These are phyloP conservation scores for Eutrigla gurnardus DNA, from an alignment of 2,797 vertebrate species.

Conservation along the genomic window DNA sequence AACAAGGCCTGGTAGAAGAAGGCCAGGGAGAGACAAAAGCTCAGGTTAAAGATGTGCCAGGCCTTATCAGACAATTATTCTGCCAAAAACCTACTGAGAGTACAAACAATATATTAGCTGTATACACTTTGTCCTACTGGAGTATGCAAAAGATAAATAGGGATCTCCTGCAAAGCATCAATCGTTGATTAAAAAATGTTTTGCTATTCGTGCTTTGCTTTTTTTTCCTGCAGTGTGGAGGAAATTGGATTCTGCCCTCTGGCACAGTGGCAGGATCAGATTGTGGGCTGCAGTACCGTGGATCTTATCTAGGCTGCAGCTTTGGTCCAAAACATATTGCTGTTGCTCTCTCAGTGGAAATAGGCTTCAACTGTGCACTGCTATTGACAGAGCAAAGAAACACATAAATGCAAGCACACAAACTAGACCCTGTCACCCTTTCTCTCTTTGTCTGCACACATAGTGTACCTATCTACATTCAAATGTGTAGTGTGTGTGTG, in stretches of 20 bases:
- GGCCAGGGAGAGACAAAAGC: constrained; percentile 72
- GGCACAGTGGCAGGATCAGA: constrained; percentile 74
- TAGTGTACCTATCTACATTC: neutral
- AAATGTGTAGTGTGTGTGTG: constrained; percentile 9
- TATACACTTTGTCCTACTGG: constrained; percentile 30
- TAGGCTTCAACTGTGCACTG: constrained; percentile 54
- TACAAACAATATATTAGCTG: constrained; percentile 50
- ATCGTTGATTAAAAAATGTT: constrained; percentile 68
- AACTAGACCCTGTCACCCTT: neutral
- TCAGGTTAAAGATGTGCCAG: constrained; percentile 66
- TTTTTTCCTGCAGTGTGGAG: constrained; percentile 42
- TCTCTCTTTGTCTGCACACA: constrained; percentile 19
- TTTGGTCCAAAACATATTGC: constrained; percentile 76
- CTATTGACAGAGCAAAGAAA: constrained; percentile 60
- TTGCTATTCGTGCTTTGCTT: constrained; percentile 59
- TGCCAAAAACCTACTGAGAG: constrained; percentile 46
- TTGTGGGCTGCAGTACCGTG: constrained; percentile 65
- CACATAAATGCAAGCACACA: constrained; percentile 23
- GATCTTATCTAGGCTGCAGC: constrained; percentile 76
- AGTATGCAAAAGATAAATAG: constrained; percentile 69
- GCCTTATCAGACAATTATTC: constrained; percentile 67
- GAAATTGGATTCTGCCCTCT: constrained; percentile 79
- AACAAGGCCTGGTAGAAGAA: constrained; percentile 70
- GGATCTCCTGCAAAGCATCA: constrained; percentile 64
- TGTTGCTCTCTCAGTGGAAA: constrained; percentile 64